Evolutionary conservation across 1,140 invertebrate species (phyloP).

Genomic region (Hyles euphorbiae): DNA sequence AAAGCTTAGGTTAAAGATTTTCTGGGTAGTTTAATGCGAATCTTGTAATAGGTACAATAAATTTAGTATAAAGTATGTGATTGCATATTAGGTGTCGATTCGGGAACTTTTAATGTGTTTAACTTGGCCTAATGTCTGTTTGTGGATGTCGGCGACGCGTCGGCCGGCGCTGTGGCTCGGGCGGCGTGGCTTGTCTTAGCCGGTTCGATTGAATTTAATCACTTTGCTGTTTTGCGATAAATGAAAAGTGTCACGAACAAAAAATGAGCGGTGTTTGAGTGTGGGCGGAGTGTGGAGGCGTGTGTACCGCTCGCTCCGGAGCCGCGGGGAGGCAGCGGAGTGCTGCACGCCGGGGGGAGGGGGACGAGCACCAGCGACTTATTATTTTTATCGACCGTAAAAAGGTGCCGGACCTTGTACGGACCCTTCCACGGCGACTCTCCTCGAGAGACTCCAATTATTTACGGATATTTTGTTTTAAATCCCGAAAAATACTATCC

Average conservation of each 20-base stretch:
- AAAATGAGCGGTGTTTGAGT: slow-evolving; percentile 72
- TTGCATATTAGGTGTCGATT: slow-evolving; percentile 73
- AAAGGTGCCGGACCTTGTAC: slow-evolving; percentile 53
- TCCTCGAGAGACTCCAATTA: slow-evolving; percentile 47
- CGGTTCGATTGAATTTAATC: slow-evolving; percentile 10
- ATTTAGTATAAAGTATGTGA: slow-evolving; percentile 75
- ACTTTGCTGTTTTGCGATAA: slow-evolving; percentile 26
- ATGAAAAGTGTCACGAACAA: slow-evolving; percentile 67
- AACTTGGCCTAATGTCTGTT: slow-evolving; percentile 70
- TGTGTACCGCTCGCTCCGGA: slow-evolving; percentile 1
- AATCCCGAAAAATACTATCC: slow-evolving; percentile 53
- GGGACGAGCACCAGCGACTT: slow-evolving; percentile 32
- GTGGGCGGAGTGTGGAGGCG: slow-evolving; percentile 27
- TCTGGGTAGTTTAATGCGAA: slow-evolving; percentile 76
- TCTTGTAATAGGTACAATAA: slow-evolving; percentile 75
- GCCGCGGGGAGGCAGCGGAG: slow-evolving; percentile 14
- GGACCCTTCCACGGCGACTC: slow-evolving; percentile 39
- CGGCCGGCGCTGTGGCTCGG: slow-evolving; percentile 9
- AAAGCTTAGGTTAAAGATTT: slow-evolving; percentile 78
- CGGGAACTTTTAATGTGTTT: slow-evolving; percentile 71
- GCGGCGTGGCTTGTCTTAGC: too few relatives aligned
- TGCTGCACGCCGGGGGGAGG: background rate
- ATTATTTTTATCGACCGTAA: slow-evolving; percentile 61
- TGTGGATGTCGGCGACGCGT: slow-evolving; percentile 30
- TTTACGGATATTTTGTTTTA: slow-evolving; percentile 51